Base-by-base conservation (phyloP, 1,140 invertebrate genomes). In the Nasonia vitripennis region DNA sequence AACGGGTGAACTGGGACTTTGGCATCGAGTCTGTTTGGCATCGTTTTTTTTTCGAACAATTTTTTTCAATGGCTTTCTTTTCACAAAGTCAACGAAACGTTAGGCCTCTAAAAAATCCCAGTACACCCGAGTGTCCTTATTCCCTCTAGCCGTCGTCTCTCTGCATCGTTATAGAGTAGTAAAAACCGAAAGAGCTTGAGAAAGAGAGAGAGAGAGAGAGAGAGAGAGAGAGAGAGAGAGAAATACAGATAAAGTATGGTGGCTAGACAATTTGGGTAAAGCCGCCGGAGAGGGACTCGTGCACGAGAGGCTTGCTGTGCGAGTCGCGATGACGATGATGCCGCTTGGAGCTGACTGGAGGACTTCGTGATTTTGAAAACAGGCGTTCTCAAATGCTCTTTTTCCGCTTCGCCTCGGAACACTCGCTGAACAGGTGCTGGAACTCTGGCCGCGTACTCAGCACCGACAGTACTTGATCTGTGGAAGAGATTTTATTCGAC, bases 371-470 rank as follows among this genome's bases (percentile, higher is more conserved):
- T 84, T 87, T 87, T 85, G 81, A 23, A 70, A 87, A 89, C 14
- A 92, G 90, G 87, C 88, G 91, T 70, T 91, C 90, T 92, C 91
- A 92, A 91, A 92, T 92, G 86, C 82, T 86, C 81, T 92, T 92
- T 86, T 86, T 86, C 81, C 85, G 88, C 48, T 87, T 89, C 9
- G 45, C 85, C 20, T 91, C 90, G 62, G 70, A 84, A 41, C 48
- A 88, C 9, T 37, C 87, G 10, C 37, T 81, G 78, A 91, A 92
- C 45, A 92, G 81, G 80, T 92, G 89, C 2, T 87, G 71, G 23
- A 88, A 91, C 77, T 92, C 91, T 9, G 91, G 55, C 23, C 88
- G 86, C 1, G 78, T 86, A 41, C 87, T 87, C 11, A 92, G 67
- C 27, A 87, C 89, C 23, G 73, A 85, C 67, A 92, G 48, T 3